Evolutionary conservation across 2,797 vertebrate genomes (phyloP), one percentile per base, ranked within the genome.

Genomic region (Acestrorhynchus altus): DNA sequence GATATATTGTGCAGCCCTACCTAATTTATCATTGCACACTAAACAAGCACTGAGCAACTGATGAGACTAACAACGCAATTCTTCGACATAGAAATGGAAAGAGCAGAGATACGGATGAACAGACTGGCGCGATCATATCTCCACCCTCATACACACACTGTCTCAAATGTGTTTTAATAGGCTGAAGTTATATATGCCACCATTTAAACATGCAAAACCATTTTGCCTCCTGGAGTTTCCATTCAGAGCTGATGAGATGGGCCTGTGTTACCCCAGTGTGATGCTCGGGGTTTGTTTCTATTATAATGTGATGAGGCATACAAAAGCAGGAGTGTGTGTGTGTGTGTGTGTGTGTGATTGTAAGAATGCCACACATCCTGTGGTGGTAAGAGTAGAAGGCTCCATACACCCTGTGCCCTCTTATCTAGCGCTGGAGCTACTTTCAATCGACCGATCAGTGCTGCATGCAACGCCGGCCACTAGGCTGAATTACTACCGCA

Each of bases 361-460:
- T 26, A 31, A 24, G n/a, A 26, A n/a, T 67, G 64, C n/a, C n/a
- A n/a, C 18, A 64, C 8, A 71, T 18, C 60, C 8, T 9, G 11
- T 6, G 51, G 8, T 9, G 26, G 15, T 60, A 18, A 22, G 15
- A 49, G 57, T 2, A 13, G 31, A 42, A 87, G 84, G 85, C 90
- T 90, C 87, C 89, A 87, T 85, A 88, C 81, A 89, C 84, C 89
- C 89, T 89, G 89, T 88, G 89, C 87, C 81, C 85, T 86, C 90
- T 89, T 87, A 90, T 90, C 88, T 89, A 47, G 77, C 87, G 84
- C 85, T 83, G 83, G 86, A 85, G 82, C 85, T 89, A 90, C 87
- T 88, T 90, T 89, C 88, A 90, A 86, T 88, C 87, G 87, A 89
- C 88, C 90, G 79, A 86, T 85, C 83, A 64, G 39, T 44, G 35